Evolutionary conservation across 2,113 vertebrate genomes (phyloP), one percentile per base, ranked within the genome.

Genomic region (Pelodiscus sinensis): DNA sequence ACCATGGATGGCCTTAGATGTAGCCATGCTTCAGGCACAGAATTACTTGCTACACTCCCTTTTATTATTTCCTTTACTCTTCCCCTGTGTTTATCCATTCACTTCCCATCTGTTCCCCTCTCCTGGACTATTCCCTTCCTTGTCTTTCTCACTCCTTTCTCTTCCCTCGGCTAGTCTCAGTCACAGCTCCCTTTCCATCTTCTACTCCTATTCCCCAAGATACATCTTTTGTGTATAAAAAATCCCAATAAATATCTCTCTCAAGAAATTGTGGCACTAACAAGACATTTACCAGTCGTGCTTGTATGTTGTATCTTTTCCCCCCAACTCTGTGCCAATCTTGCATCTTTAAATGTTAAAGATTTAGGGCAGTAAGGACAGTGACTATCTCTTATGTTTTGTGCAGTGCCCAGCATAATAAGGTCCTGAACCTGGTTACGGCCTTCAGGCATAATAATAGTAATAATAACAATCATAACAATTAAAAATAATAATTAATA

Each of bases 241-340:
- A 94, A 81, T 81, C 92, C 86, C 79, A 94, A 83, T 52, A 93
- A 93, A 92, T 84, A 94, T 82, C 86, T 93, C 21, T 25, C 35
- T 19, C 12, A 44, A 75, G 38, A 38, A 50, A 25, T 44, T 11
- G 44, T 95, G 94, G 65, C 31, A 68, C 31, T 68, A n/a, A 68
- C 62, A 35, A n/a, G 31, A 68, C 18, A 8, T 35, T 68, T 68
- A 86, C 15, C 78, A 93, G 18, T 68, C 62, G 92, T 92, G 44
- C 71, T 95, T 92, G 58, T 65, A 2, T 85, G 81, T 85, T 1
- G 0, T 9, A 19, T 6, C 8, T 21, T 68, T 51, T n/a, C 29
- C 7, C 56, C 11, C 10, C 29, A 24, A 31, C 68, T n/a, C 90
- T 89, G 90, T 88, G 5, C 38, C 79, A n/a, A 21, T 50, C 73